Evolutionary conservation across 2,888 invertebrate genomes (phyloP).

Genomic region (Catocala sponsa): DNA sequence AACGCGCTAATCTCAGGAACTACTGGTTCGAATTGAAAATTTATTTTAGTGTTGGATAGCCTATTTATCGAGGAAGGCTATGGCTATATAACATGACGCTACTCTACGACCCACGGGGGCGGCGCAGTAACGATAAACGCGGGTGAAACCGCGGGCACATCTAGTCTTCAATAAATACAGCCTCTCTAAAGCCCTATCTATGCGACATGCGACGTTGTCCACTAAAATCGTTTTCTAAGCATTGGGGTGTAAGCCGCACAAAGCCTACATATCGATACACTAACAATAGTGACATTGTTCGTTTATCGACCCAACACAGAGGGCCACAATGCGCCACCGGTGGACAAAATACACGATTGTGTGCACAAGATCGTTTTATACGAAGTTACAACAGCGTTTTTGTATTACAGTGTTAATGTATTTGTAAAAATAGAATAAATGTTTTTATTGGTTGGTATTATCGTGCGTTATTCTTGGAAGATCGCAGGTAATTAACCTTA

Average conservation of each 20-base stretch:
- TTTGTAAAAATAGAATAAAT: constrained; percentile 10
- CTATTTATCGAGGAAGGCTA: too few species aligned
- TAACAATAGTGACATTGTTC: constrained; percentile 56
- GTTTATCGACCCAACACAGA: constrained; percentile 55
- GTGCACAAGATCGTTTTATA: constrained; percentile 35
- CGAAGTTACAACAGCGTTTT: constrained; percentile 12
- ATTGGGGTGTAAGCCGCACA: constrained; percentile 23
- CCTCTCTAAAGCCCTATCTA: neutral
- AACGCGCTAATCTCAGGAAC: too few species aligned
- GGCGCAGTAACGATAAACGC: too few species aligned
- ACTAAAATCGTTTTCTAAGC: constrained; percentile 16
- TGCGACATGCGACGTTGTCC: neutral
- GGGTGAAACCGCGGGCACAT: too few species aligned
- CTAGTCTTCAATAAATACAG: too few species aligned
- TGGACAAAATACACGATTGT: constrained; percentile 48
- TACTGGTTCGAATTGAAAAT: too few species aligned
- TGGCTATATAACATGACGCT: too few species aligned
- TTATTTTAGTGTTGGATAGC: too few species aligned
- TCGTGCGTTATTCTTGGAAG: too few species aligned
- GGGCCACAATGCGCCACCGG: constrained; percentile 46
- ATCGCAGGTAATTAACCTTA: too few species aligned
- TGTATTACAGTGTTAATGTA: constrained; percentile 1
- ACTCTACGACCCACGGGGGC: too few species aligned
- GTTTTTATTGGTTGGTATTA: neutral
- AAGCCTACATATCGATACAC: constrained; percentile 34